A percentile compares a stretch with the other conserved stretches of the same genome.
These are phyloP conservation scores for Herpetotheres cachinnans DNA, from an alignment of 2,113 vertebrate species.

Conservation along the genomic window DNA sequence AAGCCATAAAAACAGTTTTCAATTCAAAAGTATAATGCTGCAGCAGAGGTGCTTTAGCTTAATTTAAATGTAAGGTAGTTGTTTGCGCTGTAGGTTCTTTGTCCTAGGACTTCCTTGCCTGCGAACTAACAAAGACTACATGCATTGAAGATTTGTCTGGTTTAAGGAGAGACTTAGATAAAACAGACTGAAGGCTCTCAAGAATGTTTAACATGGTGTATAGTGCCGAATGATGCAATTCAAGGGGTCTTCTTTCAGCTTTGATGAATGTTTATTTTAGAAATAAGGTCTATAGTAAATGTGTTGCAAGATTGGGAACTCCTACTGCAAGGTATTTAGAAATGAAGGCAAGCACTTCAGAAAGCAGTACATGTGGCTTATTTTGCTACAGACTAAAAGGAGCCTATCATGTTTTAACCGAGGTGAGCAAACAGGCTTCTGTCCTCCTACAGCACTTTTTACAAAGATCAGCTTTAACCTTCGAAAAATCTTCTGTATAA, in stretches of 20 bases:
- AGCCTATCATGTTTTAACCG: accelerated
- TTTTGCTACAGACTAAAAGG: background rate
- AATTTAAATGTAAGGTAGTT: background rate
- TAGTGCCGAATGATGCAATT: background rate
- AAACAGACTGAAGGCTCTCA: background rate
- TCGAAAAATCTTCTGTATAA: background rate
- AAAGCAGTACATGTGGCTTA: background rate
- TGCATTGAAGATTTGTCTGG: background rate
- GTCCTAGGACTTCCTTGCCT: background rate
- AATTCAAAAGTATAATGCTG: background rate
- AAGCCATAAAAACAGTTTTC: background rate
- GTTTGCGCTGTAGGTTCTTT: background rate
- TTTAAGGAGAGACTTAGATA: background rate
- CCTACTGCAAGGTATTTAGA: background rate
- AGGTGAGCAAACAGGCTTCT: background rate
- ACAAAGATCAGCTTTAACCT: background rate
- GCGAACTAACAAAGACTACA: background rate
- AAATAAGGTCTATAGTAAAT: background rate
- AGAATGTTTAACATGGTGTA: background rate
- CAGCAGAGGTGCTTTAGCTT: background rate
- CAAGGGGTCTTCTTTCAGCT: background rate
- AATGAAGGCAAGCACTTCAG: background rate
- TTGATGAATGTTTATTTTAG: background rate
- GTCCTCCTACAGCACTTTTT: background rate
- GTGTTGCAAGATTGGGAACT: background rate